Conservation (phyloP, 2,113 vertebrate genomes). For the Murina feae region DNA sequence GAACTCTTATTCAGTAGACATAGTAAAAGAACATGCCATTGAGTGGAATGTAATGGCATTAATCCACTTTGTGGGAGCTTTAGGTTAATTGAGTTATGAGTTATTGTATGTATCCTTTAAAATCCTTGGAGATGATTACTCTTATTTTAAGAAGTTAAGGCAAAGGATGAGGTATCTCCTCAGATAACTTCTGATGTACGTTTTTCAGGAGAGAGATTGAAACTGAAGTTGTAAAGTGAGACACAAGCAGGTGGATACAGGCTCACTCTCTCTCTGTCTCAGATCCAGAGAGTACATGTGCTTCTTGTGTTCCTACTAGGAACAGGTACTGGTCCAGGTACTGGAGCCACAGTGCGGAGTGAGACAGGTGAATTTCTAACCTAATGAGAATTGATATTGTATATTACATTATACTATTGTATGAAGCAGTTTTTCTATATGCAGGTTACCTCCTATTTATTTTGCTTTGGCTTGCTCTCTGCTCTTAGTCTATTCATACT, state of each 20-base stretch:
- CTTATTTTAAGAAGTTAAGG: neutral
- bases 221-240: neutral
- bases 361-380: neutral
- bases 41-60: neutral
- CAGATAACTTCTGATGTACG: neutral
- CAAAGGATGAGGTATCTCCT: neutral
- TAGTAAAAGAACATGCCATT: neutral
- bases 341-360: neutral
- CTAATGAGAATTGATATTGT: neutral
- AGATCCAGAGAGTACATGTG: neutral
- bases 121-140: neutral
- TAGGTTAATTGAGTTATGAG: neutral
- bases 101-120: neutral
- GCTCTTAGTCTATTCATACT: neutral
- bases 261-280: neutral
- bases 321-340: neutral
- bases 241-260: neutral
- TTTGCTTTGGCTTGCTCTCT: neutral
- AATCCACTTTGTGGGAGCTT: neutral
- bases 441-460: neutral
- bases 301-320: neutral
- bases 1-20: neutral
- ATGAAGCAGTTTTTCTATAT: neutral
- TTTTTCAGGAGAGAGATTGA: neutral
- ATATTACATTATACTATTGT: too few species aligned